phyloP scores from a whole-genome alignment of 1,140 invertebrate species.

The Tyrophagus putrescentiae region DNA sequence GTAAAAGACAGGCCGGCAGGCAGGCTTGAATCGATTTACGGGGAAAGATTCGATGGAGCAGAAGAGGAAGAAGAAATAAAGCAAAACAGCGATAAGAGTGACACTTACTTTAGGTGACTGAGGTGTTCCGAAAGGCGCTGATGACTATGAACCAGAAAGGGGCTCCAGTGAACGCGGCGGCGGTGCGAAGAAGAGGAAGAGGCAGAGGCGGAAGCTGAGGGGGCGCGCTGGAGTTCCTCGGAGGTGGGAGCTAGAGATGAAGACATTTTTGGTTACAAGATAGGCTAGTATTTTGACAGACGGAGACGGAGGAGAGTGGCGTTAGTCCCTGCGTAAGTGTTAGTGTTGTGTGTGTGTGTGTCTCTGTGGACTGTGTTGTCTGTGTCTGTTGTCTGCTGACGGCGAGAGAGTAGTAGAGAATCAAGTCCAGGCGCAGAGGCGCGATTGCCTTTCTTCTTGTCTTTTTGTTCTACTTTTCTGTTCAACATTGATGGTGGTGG shows the following conservation, averaged over 20 bases:
- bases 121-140: background rate
- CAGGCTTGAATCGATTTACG: no score
- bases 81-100: background rate
- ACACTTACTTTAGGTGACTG: background rate
- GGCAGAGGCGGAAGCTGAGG: no score
- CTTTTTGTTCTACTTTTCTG: constrained; percentile 7
- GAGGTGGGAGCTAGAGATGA: background rate
- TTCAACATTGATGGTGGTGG: background rate
- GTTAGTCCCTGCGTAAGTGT: background rate
- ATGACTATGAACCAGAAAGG: constrained; percentile 1
- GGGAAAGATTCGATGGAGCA: no score
- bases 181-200: no score
- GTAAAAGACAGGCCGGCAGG: no score
- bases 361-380: background rate
- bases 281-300: no score
- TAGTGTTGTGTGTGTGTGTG: background rate
- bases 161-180: constrained; percentile 13
- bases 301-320: background rate
- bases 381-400: background rate
- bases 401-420: background rate
- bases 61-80: no score
- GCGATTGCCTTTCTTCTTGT: constrained; percentile 10
- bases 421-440: constrained; percentile 10
- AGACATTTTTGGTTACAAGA: background rate
- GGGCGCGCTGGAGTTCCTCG: background rate